These are phyloP conservation scores for Oceanodroma tethys DNA, from an alignment of 2,113 vertebrate species.

Conservation along the genomic window DNA sequence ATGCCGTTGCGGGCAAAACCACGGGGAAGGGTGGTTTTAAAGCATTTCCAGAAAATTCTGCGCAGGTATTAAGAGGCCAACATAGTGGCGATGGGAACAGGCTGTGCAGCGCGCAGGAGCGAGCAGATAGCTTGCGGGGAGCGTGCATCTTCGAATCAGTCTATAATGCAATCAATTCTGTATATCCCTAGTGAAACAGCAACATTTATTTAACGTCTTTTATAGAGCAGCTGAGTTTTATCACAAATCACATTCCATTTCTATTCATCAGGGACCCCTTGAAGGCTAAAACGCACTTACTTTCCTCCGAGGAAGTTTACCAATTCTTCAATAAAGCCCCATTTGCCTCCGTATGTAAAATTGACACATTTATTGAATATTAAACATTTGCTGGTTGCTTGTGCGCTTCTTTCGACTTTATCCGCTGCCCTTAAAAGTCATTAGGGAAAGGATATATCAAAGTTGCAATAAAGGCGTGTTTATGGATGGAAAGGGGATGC, in stretches of 20 bases:
- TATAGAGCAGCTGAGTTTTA: slow-evolving; percentile 85
- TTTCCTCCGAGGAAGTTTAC: slow-evolving; percentile 82
- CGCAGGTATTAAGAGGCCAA: background rate
- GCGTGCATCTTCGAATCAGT: slow-evolving; percentile 68
- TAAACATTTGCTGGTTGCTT: slow-evolving; percentile 68
- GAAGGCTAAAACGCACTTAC: slow-evolving; percentile 81
- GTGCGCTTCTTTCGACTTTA: slow-evolving; percentile 5
- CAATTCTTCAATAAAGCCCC: slow-evolving; percentile 80
- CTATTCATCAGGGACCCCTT: slow-evolving; percentile 78
- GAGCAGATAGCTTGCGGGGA: slow-evolving; percentile 57
- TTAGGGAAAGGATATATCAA: slow-evolving; percentile 46
- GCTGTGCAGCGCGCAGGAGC: background rate
- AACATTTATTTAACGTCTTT: slow-evolving; percentile 86
- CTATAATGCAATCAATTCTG: slow-evolving; percentile 76
- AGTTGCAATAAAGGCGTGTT: background rate
- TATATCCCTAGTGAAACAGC: slow-evolving; percentile 78
- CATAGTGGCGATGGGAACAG: background rate
- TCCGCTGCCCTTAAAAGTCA: slow-evolving; percentile 33
- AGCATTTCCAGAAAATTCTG: slow-evolving; percentile 52
- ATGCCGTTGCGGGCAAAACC: rapidly evolving
- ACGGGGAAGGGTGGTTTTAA: background rate
- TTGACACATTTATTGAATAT: slow-evolving; percentile 83
- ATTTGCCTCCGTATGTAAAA: slow-evolving; percentile 79
- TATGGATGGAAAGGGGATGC: background rate
- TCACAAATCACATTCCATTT: slow-evolving; percentile 84